Percentiles rank a stretch among this genome's conserved stretches.
Conservation (phyloP, 2,797 vertebrate genomes). For the Spheniscus humboldti region DNA sequence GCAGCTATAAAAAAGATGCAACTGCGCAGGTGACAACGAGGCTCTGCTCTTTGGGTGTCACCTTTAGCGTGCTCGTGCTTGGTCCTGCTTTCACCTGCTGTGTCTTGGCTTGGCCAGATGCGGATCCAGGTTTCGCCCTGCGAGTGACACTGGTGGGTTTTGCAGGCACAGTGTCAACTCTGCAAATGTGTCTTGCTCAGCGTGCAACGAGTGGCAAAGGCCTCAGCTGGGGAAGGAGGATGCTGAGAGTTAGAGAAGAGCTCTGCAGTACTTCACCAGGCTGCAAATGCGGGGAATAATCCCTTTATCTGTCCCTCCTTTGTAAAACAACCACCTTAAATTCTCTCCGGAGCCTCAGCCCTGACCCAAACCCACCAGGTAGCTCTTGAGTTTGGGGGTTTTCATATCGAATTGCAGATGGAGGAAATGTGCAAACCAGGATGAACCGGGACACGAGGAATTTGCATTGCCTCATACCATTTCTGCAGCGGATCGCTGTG, state of each 20-base stretch:
- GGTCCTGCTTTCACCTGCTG: background rate
- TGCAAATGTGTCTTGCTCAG: background rate
- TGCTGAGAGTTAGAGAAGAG: background rate
- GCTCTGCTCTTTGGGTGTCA: background rate
- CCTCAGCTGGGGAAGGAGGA: background rate
- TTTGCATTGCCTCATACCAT: background rate
- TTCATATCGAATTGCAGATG: background rate
- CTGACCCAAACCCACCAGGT: background rate
- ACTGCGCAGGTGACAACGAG: accelerated
- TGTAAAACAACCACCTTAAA: background rate
- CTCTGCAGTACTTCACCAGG: background rate
- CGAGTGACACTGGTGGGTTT: background rate
- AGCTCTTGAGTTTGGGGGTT: background rate
- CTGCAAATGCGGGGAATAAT: background rate
- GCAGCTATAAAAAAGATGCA: background rate
- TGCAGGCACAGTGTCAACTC: background rate
- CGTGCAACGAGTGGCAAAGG: background rate
- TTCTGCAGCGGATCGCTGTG: background rate
- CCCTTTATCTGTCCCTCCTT: background rate
- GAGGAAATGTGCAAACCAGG: background rate
- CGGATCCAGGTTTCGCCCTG: background rate
- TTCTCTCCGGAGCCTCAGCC: background rate
- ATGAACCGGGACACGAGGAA: accelerated
- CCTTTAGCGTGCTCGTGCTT: background rate
- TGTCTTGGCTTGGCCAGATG: background rate